Percentiles rank a stretch among this genome's conserved stretches.
Evolutionary conservation across 2,888 invertebrate genomes (phyloP).

Genomic region (Pseudolycoriella hygida): DNA sequence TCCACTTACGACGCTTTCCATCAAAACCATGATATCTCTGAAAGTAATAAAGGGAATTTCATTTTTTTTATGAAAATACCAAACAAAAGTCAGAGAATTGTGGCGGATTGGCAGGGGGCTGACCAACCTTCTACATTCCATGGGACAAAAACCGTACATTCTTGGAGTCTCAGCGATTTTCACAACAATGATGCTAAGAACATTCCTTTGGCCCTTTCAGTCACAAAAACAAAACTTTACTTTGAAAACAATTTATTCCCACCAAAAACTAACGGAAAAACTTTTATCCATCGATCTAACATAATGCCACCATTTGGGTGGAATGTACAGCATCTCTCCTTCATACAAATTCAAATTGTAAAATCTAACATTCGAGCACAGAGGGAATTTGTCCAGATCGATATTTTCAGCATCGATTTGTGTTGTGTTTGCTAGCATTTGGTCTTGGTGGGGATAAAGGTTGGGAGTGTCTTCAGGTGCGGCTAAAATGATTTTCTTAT

Average conservation of each 20-base stretch:
- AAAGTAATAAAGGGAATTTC: conserved; percentile 22
- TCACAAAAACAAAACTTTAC: too few relatives aligned
- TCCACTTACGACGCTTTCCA: conserved; percentile 64
- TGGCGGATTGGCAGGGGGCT: too few relatives aligned
- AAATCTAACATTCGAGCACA: conserved; percentile 42
- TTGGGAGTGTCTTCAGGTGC: conserved; percentile 46
- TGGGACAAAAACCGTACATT: too few relatives aligned
- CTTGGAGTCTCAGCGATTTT: too few relatives aligned
- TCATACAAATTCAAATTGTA: conserved; percentile 53
- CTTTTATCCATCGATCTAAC: conserved; percentile 74
- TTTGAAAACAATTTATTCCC: conserved; percentile 35
- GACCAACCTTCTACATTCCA: too few relatives aligned
- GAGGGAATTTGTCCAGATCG: conserved; percentile 53
- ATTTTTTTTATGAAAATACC: too few relatives aligned
- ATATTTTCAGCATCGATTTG: conserved; percentile 71
- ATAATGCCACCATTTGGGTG: conserved; percentile 95
- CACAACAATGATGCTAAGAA: too few relatives aligned
- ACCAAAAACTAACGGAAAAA: conserved; percentile 98
- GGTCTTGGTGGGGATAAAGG: conserved; percentile 66
- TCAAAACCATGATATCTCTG: conserved; percentile 56
- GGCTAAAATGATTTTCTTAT: conserved; percentile 75
- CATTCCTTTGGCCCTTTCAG: too few relatives aligned
- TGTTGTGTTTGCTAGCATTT: conserved; percentile 75
- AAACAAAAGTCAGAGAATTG: too few relatives aligned
- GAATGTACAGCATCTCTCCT: conserved; percentile 88